Evolutionary conservation across 2,888 invertebrate genomes (phyloP), one percentile per base, ranked within the genome.

Genomic region (Thyatira batis): DNA sequence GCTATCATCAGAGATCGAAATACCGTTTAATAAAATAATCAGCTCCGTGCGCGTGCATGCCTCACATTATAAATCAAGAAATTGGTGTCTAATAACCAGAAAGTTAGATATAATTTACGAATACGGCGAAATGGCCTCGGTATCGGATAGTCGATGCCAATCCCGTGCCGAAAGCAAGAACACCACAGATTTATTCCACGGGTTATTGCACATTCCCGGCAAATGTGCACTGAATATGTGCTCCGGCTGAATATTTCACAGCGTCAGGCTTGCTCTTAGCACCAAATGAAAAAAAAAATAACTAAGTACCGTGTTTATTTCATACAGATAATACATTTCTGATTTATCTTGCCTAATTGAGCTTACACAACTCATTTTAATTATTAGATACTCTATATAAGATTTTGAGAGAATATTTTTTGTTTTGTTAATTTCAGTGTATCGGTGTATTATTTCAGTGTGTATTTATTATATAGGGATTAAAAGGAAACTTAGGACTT

Each of bases 161-260:
- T 73, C 71, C 60, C 61, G 63, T 67, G 72, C 71, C 72, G 63
- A 72, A 70, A 75, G 65, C 72, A 75, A 73, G 74, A 70, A 61
- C 69, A 55, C 61, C 39, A 63, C 61, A 79, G 82, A 83, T 84
- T 82, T 83, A 82, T 81, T 67, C 67, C 63, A 53, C 61, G 69
- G 66, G 80, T 79, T 82, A 84, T 82, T 82, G 80, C 82, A 82
- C 78, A 80, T 82, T 82, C 71, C 69, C 69, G 53, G 71, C 76
- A 81, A 82, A 78, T 78, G 78, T 80, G 80, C 75, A 69, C 71
- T 65, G 69, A 66, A 69, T 76, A 69, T 78, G 75, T 73, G 68
- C 71, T 58, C 66, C 63, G 46, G 60, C 57, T 71, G 76, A 74
- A 78, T 80, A 80, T 78, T 78, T 81, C 71, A 77, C 70, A 55